These are phyloP conservation scores for Eupithecia centaureata DNA, from an alignment of 2,888 invertebrate genomes.

Conservation along the genomic window DNA sequence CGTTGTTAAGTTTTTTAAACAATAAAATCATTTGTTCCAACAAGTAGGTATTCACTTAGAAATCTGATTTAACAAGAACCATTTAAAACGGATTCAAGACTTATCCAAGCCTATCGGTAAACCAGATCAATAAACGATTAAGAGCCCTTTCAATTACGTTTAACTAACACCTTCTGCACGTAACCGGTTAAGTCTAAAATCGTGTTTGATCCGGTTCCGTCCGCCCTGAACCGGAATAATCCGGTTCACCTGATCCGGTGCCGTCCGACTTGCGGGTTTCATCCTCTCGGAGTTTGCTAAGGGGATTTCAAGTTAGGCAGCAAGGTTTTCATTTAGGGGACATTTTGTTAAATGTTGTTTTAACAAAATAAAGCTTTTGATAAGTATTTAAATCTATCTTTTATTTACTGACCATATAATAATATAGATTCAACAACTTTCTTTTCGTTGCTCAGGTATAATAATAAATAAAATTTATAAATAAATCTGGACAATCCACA, in stretches of 20 bases:
- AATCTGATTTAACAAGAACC: not conserved
- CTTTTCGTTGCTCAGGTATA: not conserved
- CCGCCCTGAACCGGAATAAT: conserved; percentile 77
- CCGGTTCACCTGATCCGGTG: conserved; percentile 80
- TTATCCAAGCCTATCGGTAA: conserved; percentile 10
- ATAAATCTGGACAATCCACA: too few relatives aligned
- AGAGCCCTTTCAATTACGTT: conserved; percentile 54
- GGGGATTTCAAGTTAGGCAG: conserved; percentile 42
- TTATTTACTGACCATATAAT: not conserved
- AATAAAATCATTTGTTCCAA: too few relatives aligned
- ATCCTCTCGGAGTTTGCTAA: conserved; percentile 44
- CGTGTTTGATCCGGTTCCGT: conserved; percentile 76
- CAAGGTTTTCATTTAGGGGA: conserved; percentile 20
- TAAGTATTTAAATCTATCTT: not conserved
- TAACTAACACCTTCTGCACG: conserved; percentile 62
- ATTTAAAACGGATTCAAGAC: not conserved
- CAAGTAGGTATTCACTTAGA: too few relatives aligned
- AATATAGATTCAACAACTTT: not conserved
- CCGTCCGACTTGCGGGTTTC: conserved; percentile 71
- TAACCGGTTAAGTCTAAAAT: conserved; percentile 75
- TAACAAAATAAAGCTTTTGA: not conserved
- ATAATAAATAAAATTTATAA: too few relatives aligned
- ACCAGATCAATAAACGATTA: conserved; percentile 38
- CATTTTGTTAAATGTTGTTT: not conserved
- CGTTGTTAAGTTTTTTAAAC: too few relatives aligned